These are phyloP conservation scores for Aurelia aurita complex sp. Pacific DNA, from an alignment of 30 jellyfish, hydroid and myxozoan genomes.

Conservation along the genomic window DNA sequence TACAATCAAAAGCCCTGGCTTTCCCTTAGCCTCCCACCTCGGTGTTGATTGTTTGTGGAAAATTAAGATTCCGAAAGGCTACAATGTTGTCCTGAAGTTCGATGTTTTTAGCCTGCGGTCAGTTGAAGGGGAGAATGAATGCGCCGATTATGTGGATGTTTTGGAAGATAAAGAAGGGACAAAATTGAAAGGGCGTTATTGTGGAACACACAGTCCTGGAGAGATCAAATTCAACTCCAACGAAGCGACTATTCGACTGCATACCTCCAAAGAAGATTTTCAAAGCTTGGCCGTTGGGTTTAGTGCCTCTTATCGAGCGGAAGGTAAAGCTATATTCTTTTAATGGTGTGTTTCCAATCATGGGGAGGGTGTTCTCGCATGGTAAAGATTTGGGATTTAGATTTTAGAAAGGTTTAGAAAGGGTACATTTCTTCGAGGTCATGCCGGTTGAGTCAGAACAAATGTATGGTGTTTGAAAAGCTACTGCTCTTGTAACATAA, in stretches of 20 bases:
- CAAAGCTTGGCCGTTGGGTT: slow-evolving; percentile 53
- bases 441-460: no score
- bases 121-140: slow-evolving; percentile 37
- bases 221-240: slow-evolving; percentile 44
- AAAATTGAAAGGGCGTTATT: slow-evolving; percentile 75
- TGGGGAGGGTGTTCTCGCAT: no score
- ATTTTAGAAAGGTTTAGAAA: no score
- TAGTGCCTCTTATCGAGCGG: slow-evolving; percentile 71
- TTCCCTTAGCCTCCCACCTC: slow-evolving; percentile 61
- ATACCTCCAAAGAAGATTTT: slow-evolving; percentile 35
- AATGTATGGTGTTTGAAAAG: no score
- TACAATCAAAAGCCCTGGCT: slow-evolving; percentile 69
- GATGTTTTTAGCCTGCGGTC: slow-evolving; percentile 59
- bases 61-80: slow-evolving; percentile 67
- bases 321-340: slow-evolving; percentile 51
- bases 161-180: slow-evolving; percentile 62
- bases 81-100: slow-evolving; percentile 57
- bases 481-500: no score
- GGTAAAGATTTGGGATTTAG: no score
- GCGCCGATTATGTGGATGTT: slow-evolving; percentile 86
- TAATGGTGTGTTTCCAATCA: no score
- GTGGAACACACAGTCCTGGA: slow-evolving; percentile 87
- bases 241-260: slow-evolving; percentile 72
- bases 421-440: no score
- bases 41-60: slow-evolving; percentile 88